phyloP scores from a whole-genome alignment of 1,140 invertebrate species.

The Penaeus indicus region DNA sequence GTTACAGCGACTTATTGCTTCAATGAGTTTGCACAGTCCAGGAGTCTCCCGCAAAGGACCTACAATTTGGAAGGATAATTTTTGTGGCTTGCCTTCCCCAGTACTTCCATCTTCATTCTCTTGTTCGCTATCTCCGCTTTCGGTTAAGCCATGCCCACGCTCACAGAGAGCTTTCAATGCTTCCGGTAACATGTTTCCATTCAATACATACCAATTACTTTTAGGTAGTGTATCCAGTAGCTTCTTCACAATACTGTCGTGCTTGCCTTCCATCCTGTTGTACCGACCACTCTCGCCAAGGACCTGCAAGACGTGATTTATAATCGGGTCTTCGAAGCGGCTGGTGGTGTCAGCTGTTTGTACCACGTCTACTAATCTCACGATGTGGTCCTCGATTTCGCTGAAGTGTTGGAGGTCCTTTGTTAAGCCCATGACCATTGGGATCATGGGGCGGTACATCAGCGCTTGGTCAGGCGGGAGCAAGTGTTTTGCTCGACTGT shows the following conservation, averaged over 20 bases:
- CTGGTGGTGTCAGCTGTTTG: slow-evolving; percentile 12
- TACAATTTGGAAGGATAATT: slow-evolving; percentile 9
- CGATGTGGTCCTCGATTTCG: slow-evolving; percentile 7
- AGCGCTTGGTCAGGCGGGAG: background rate
- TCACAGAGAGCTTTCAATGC: slow-evolving; percentile 34
- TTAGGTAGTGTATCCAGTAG: background rate
- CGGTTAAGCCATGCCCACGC: slow-evolving; percentile 3
- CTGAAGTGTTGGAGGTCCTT: background rate
- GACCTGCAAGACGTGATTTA: slow-evolving; percentile 39
- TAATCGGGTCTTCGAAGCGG: slow-evolving; percentile 28
- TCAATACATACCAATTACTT: slow-evolving; percentile 26
- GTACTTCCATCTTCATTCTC: too few species aligned
- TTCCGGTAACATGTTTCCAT: slow-evolving; percentile 46
- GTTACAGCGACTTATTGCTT: slow-evolving; percentile 22
- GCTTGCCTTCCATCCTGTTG: slow-evolving; percentile 9
- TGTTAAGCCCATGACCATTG: slow-evolving; percentile 33
- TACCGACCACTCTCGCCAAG: slow-evolving; percentile 31
- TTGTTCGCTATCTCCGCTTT: too few species aligned
- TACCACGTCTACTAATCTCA: background rate
- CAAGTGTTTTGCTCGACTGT: background rate
- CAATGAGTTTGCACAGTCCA: slow-evolving; percentile 28
- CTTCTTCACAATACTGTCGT: background rate
- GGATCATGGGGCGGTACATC: background rate
- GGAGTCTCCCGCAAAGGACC: slow-evolving; percentile 28
- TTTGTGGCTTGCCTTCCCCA: background rate